Percentiles rank a stretch among this genome's conserved stretches.
Conservation (phyloP, 1,140 invertebrate genomes). For the Brevipalpus yothersi region DNA sequence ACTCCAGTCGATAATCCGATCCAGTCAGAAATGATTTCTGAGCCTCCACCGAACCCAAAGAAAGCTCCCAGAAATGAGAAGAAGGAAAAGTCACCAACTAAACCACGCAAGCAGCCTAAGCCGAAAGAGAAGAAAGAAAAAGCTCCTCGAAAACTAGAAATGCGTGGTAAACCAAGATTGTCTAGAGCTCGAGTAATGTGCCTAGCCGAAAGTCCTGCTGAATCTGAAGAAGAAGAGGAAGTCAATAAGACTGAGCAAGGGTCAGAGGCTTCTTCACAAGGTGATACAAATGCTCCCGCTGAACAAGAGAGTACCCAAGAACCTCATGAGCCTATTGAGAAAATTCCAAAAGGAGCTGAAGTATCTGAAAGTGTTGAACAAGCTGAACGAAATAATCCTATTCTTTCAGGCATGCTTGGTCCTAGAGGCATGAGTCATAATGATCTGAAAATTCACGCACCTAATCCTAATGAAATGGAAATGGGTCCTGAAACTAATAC, state of each 20-base stretch:
- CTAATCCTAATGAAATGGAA: neutral
- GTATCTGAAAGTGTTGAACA: neutral
- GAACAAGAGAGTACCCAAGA: neutral
- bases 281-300: neutral
- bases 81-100: neutral
- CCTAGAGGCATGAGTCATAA: slow-evolving; percentile 4
- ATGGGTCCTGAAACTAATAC: neutral
- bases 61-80: neutral
- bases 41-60: too few relatives aligned
- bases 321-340: neutral
- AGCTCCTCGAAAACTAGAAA: neutral
- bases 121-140: neutral
- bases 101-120: neutral
- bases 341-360: neutral
- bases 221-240: neutral
- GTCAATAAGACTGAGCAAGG: neutral
- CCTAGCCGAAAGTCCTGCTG: slow-evolving; percentile 1
- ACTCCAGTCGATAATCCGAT: too few relatives aligned
- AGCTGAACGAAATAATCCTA: neutral
- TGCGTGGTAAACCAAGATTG: neutral
- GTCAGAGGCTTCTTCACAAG: neutral
- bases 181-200: neutral
- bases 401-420: neutral
- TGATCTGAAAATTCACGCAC: neutral
- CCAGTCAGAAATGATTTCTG: too few relatives aligned